A percentile compares a stretch with the other conserved stretches of the same genome.
Evolutionary conservation across 2,113 vertebrate species (phyloP).

Genomic region (Stigmatopora argus): DNA sequence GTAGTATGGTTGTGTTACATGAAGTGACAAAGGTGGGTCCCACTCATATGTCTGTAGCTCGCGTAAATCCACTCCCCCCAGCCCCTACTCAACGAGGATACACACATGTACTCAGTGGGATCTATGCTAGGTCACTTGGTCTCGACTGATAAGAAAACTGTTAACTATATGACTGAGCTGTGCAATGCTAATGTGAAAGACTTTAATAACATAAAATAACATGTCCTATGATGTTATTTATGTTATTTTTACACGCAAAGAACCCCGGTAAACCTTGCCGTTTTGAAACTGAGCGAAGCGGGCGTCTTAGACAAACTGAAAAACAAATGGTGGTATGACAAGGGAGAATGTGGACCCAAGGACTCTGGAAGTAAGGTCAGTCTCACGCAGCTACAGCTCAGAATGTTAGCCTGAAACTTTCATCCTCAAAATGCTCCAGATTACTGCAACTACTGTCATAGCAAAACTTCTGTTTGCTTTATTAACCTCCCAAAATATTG

Average conservation of each 20-base stretch:
- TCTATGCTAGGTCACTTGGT: conserved; percentile 87
- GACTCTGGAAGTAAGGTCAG: conserved; percentile 99
- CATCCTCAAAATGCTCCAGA: conserved; percentile 61
- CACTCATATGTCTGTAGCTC: conserved; percentile 87
- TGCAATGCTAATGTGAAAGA: conserved; percentile 89
- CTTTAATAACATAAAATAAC: conserved; percentile 99
- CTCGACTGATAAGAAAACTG: conserved; percentile 32
- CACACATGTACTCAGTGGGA: conserved; percentile 86
- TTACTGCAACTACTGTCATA: conserved; percentile 57
- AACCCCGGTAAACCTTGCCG: conserved; percentile 99
- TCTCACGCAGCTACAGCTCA: conserved; percentile 72
- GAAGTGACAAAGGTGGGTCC: conserved; percentile 94
- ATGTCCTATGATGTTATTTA: conserved; percentile 99
- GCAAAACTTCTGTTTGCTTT: conserved; percentile 5
- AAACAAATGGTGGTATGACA: conserved; percentile 99
- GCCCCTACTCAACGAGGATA: conserved; percentile 66
- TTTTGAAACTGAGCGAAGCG: conserved; percentile 99
- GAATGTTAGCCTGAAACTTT: conserved; percentile 60
- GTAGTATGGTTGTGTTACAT: conserved; percentile 95
- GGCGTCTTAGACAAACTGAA: conserved; percentile 99
- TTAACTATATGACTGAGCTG: conserved; percentile 70
- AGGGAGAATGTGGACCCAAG: conserved; percentile 99
- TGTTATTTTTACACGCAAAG: conserved; percentile 99
- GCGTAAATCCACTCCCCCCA: conserved; percentile 73
- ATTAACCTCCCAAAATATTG: conserved; percentile 3